Evolutionary conservation across 2,113 vertebrate species (phyloP).

Genomic region (Perca flavescens): DNA sequence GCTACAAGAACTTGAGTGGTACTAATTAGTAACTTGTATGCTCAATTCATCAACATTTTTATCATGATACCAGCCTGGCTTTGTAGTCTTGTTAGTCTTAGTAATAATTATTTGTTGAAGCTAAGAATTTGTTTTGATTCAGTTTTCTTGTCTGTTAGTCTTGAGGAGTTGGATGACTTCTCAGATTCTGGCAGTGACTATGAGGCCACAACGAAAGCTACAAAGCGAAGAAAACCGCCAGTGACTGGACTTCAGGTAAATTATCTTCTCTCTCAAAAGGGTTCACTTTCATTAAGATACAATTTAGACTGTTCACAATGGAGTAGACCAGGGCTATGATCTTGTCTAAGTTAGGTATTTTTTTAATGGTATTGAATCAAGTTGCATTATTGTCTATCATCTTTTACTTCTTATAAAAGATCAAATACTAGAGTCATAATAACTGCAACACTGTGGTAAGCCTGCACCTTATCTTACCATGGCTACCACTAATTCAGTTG

Average conservation of each 20-base stretch:
- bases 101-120: background rate
- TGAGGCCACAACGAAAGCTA: conserved; percentile 65
- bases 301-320: background rate
- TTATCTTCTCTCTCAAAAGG: background rate
- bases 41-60: background rate
- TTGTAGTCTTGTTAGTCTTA: background rate
- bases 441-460: conserved; percentile 7
- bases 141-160: conserved; percentile 47
- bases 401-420: background rate
- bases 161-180: conserved; percentile 58
- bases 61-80: no score
- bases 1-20: background rate
- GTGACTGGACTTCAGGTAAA: conserved; percentile 32
- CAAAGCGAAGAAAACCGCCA: conserved; percentile 68
- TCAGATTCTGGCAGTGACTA: conserved; percentile 84
- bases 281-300: background rate
- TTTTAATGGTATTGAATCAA: background rate
- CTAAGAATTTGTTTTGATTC: background rate
- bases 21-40: background rate
- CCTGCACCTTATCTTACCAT: conserved; percentile 3
- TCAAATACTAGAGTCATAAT: background rate
- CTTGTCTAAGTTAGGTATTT: background rate
- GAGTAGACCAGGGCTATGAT: background rate
- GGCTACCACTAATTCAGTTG: conserved; percentile 27
- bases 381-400: background rate